Conservation (phyloP, 2,888 invertebrate genomes). For the Polyommatus icarus region DNA sequence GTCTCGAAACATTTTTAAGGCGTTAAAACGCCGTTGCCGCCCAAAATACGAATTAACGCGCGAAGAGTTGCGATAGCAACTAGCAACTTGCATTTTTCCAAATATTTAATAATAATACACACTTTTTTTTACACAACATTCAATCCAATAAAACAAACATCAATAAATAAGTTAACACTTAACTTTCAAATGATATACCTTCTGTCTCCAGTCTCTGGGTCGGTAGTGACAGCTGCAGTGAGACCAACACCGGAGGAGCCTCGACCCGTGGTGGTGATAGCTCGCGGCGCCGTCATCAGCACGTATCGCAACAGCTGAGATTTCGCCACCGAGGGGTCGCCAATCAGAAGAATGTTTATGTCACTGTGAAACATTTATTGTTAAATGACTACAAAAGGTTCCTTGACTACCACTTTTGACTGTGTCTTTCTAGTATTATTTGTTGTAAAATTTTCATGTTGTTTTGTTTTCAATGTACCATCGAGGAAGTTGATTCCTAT, state of each 20-base stretch:
- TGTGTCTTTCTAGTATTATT: too few relatives aligned
- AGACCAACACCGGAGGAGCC: conserved; percentile 99
- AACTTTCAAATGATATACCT: conserved; percentile 59
- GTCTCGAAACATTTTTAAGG: too few relatives aligned
- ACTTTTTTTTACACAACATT: too few relatives aligned
- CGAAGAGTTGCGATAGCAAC: too few relatives aligned
- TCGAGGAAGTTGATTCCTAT: too few relatives aligned
- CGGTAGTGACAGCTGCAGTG: conserved; percentile 98
- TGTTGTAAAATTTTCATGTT: too few relatives aligned
- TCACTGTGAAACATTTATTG: conserved; percentile 55
- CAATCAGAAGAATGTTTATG: conserved; percentile 96
- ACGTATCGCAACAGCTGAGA: conserved; percentile 97
- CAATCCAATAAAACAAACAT: neutral
- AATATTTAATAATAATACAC: too few relatives aligned
- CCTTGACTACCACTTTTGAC: neutral
- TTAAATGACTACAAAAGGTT: neutral
- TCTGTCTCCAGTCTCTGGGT: conserved; percentile 94
- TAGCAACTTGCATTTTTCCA: too few relatives aligned
- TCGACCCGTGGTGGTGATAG: conserved; percentile 97
- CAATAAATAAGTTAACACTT: neutral
- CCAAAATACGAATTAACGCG: too few relatives aligned
- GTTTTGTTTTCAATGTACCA: too few relatives aligned
- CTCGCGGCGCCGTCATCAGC: conserved; percentile 95
- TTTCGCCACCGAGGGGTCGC: conserved; percentile 99
- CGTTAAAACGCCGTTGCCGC: too few relatives aligned